phyloP scores from a whole-genome alignment of 1,140 invertebrate species.

The Aphis gossypii region DNA sequence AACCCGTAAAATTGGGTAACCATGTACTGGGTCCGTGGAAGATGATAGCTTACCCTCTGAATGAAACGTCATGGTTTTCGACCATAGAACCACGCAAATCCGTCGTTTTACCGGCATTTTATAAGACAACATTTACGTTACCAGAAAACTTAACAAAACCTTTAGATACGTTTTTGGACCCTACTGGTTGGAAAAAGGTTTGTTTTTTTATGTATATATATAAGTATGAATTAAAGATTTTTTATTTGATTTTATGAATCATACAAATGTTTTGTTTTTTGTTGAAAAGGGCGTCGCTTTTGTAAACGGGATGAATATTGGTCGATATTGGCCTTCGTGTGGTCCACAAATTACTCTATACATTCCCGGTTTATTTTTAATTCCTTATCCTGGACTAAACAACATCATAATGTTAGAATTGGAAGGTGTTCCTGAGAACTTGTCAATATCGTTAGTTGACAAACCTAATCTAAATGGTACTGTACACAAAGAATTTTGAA shows the following conservation, averaged over 20 bases:
- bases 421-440: constrained; percentile 42
- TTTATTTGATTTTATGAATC: not conserved
- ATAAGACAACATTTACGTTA: constrained; percentile 45
- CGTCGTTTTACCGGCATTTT: constrained; percentile 33
- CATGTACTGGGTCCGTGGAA: constrained; percentile 55
- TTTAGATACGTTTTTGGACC: constrained; percentile 39
- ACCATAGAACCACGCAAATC: not conserved
- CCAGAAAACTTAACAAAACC: not conserved
- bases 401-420: constrained; percentile 58
- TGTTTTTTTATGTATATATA: not conserved
- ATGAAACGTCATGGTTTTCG: constrained; percentile 53
- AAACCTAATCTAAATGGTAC: not conserved
- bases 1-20: constrained; percentile 26
- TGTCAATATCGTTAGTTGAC: constrained; percentile 16
- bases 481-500: too few species aligned
- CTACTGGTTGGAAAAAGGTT: constrained; percentile 56
- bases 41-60: constrained; percentile 49
- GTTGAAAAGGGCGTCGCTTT: constrained; percentile 71
- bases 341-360: constrained; percentile 82
- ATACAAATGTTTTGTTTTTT: not conserved
- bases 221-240: not conserved
- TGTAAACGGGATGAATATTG: constrained; percentile 77
- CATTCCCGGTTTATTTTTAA: constrained; percentile 66
- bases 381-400: constrained; percentile 52
- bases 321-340: constrained; percentile 79